Evolutionary conservation across 2,113 vertebrate genomes (phyloP), one percentile per base, ranked within the genome.

Genomic region (Craseonycteris thonglongyai): DNA sequence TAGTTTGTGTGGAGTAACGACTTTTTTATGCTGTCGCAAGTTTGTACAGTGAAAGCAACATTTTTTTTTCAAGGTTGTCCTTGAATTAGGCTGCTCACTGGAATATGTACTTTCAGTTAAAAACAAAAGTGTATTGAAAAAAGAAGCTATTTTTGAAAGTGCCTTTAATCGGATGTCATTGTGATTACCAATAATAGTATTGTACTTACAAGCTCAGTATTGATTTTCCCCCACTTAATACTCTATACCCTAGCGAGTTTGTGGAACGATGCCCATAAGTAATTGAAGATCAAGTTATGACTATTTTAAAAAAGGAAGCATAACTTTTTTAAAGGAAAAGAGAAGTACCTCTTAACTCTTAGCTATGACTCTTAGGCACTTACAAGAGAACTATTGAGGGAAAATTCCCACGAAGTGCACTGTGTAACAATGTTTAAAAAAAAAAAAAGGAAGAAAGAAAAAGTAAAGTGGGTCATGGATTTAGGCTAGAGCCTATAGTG

Each of bases 121-220:
- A 72, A 81, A 82, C 61, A 49, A 49, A 72, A 49, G 72, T 51
- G 16, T 90, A 75, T 72, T 75, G 89, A 92, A 94, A 90, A 49
- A 95, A 94, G 82, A 94, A 90, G 78, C 88, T 97, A 95, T 97
- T 97, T 97, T 97, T 97, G 82, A 96, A 96, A 97, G 87, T 92
- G 88, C 92, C 10, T 93, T 96, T 97, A 96, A 95, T 95, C 61
- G 72, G 84, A 93, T 96, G 95, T 92, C 92, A 90, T 82, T 97
- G 78, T 94, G 88, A 95, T 95, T 85, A 85, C 95, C 90, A 93
- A 94, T 95, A 96, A 97, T 95, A 95, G 95, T 81, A 16, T 81
- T 94, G 96, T 97, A 82, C 71, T 97, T 95, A 95, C 90, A 93
- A 91, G 68, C 92, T 88, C 68, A 5, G 72, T 96, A 97, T 97